These are phyloP conservation scores for Machaerirhynchus nigripectus DNA, from an alignment of 2,113 vertebrate species.

Conservation along the genomic window DNA sequence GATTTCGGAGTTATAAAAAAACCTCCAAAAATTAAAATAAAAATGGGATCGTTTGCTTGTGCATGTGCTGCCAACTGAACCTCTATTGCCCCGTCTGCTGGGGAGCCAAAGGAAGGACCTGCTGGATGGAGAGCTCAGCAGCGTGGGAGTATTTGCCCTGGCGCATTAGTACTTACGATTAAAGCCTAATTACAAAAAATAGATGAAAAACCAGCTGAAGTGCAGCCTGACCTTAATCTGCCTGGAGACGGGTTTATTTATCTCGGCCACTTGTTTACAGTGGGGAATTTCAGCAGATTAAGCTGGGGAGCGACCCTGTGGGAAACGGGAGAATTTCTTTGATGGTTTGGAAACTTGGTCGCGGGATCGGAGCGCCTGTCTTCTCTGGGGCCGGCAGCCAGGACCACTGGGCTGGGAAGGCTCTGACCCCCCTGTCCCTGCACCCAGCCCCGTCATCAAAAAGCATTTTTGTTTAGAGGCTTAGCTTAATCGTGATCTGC, in stretches of 20 bases:
- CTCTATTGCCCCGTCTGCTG: constrained; percentile 43
- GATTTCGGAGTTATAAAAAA: constrained; percentile 30
- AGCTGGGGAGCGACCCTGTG: constrained; percentile 25
- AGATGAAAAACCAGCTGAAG: constrained; percentile 69
- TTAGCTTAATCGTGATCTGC: constrained; percentile 54
- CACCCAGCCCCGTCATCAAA: constrained; percentile 1
- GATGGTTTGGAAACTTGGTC: constrained; percentile 41
- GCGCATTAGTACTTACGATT: constrained; percentile 58
- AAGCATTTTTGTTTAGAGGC: constrained; percentile 61
- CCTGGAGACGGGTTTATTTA: constrained; percentile 63
- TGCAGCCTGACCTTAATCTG: constrained; percentile 71
- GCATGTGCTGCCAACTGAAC: not conserved
- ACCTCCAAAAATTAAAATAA: not conserved
- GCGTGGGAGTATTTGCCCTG: constrained; percentile 60
- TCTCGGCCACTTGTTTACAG: constrained; percentile 67
- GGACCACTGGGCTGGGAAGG: constrained; percentile 18
- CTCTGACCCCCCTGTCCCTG: not conserved
- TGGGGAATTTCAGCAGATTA: constrained; percentile 52
- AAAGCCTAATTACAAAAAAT: constrained; percentile 70
- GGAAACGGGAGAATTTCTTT: constrained; percentile 45
- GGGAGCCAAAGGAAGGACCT: not conserved
- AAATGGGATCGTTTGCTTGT: not conserved
- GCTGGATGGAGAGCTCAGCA: constrained; percentile 15
- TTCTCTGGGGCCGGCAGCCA: not conserved
- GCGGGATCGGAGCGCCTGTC: not conserved